Evolutionary conservation across 2,113 vertebrate species (phyloP).

Genomic region (Pristiophorus japonicus): DNA sequence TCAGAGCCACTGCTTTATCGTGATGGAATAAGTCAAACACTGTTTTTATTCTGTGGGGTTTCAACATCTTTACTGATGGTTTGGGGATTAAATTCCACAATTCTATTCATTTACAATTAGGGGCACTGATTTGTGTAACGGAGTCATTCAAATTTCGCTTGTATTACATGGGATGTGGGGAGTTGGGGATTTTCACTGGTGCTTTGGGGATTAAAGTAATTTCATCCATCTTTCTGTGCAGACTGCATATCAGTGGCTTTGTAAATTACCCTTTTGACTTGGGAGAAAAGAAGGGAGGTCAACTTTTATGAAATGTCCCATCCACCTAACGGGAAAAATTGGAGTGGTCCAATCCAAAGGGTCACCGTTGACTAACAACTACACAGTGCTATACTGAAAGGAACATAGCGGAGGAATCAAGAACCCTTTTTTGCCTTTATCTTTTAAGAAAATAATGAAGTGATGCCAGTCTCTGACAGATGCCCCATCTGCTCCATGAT

Average conservation of each 20-base stretch:
- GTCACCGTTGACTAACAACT: not conserved
- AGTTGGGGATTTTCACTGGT: not conserved
- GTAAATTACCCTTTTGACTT: not conserved
- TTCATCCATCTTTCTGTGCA: not conserved
- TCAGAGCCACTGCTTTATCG: not conserved
- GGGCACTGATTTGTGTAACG: not conserved
- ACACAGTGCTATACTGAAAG: not conserved
- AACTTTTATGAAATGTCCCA: not conserved
- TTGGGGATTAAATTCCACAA: not conserved
- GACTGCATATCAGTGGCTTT: not conserved
- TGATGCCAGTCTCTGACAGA: not conserved
- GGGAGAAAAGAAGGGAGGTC: not conserved
- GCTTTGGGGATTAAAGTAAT: conserved; percentile 13
- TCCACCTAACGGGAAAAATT: not conserved
- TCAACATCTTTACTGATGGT: not conserved
- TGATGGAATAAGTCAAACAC: not conserved
- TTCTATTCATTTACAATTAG: not conserved
- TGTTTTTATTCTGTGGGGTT: not conserved
- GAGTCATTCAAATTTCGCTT: not conserved
- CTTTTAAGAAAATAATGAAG: conserved; percentile 3
- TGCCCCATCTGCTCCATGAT: not conserved
- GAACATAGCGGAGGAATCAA: not conserved
- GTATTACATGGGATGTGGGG: not conserved
- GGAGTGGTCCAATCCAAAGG: not conserved
- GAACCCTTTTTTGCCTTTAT: not conserved